phyloP scores from a whole-genome alignment of 2,888 invertebrate species.

The Epinotia ramella region DNA sequence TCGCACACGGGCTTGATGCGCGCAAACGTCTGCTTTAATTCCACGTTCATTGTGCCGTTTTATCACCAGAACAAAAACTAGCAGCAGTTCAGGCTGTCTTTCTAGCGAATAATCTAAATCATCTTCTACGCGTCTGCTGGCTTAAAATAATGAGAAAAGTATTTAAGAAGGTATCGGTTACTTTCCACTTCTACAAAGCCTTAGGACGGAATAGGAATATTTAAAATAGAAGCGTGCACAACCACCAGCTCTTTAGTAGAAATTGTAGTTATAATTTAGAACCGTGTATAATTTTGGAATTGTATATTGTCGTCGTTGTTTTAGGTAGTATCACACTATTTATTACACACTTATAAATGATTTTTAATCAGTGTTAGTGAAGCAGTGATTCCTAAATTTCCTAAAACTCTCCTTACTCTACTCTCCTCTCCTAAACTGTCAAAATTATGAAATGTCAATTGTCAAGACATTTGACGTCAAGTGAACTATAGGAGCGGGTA shows the following conservation, averaged over 20 bases:
- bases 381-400: background rate
- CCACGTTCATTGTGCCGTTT: slow-evolving; percentile 63
- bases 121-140: slow-evolving; percentile 24
- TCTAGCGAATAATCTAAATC: slow-evolving; percentile 6
- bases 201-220: background rate
- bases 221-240: slow-evolving; percentile 1
- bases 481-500: no score
- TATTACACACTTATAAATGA: no score
- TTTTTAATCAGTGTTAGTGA: background rate
- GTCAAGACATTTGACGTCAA: no score
- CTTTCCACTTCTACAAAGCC: slow-evolving; percentile 14
- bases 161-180: slow-evolving; percentile 13
- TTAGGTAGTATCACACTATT: no score
- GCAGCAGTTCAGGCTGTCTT: background rate
- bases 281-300: no score
- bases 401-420: no score
- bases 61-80: background rate
- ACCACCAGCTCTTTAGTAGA: background rate
- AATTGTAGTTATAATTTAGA: background rate
- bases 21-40: slow-evolving; percentile 69
- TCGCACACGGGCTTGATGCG: slow-evolving; percentile 84
- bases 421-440: background rate
- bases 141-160: slow-evolving; percentile 12
- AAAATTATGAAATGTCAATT: background rate
- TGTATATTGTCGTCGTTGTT: no score